Evolutionary conservation across 2,113 vertebrate genomes (phyloP).

Genomic region (Neomonachus schauinslandi): DNA sequence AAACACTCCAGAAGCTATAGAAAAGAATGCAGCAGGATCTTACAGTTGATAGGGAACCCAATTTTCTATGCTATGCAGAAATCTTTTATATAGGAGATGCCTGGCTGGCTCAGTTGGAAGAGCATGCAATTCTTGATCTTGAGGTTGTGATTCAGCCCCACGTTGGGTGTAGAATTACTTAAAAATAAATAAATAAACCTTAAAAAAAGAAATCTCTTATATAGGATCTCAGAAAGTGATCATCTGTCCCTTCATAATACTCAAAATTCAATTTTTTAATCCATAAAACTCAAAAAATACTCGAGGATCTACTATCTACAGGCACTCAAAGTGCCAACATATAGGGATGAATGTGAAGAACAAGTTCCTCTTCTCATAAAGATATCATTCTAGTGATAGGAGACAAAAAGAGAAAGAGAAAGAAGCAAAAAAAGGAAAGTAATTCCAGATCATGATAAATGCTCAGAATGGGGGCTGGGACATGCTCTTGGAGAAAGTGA

Average conservation of each 20-base stretch:
- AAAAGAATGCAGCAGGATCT: slow-evolving; percentile 2
- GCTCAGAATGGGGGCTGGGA: not conserved
- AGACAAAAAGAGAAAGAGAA: not conserved
- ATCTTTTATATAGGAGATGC: not conserved
- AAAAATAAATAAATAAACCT: not conserved
- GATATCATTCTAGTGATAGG: not conserved
- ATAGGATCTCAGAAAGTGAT: not conserved
- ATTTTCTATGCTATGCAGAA: not conserved
- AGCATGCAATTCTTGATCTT: not conserved
- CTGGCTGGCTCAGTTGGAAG: not conserved
- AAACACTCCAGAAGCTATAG: not conserved
- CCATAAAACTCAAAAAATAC: not conserved
- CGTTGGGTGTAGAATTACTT: not conserved
- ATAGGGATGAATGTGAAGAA: not conserved
- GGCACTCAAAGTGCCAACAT: not conserved
- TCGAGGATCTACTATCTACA: not conserved
- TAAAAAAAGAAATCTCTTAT: not conserved
- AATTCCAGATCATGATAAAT: not conserved
- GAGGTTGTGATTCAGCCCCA: not conserved
- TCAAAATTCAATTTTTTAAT: slow-evolving; percentile 1
- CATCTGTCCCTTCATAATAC: not conserved
- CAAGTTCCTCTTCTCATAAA: not conserved
- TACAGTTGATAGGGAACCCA: not conserved
- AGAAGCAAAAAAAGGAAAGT: slow-evolving; percentile 20
- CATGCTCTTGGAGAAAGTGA: not conserved